Evolutionary conservation across 2,888 invertebrate species (phyloP), one percentile per base, ranked within the genome.

Genomic region (Phengaris arion): DNA sequence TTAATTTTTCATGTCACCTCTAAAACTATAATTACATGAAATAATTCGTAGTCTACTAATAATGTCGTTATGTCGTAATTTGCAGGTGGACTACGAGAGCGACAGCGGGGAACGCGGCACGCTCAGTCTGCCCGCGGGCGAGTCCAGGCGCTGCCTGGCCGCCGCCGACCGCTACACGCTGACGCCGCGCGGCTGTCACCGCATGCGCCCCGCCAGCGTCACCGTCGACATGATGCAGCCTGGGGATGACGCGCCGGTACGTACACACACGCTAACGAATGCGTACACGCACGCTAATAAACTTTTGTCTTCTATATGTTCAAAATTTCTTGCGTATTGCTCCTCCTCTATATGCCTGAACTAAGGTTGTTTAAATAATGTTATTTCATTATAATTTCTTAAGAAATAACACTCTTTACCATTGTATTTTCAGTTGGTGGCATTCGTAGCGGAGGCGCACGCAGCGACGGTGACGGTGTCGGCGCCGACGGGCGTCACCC

Each of bases 151-250:
- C 82, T 98, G 98, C 86, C 94, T 98, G 59, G 94, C 95, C 2
- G 87, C 94, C 3, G 94, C 96, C 0, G 97, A 96, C 2, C 86
- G 87, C 69, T 98, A 97, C 86, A 91, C 94, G 75, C 95, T 98
- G 74, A 93, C 94, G 6, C 95, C 98, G 6, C 95, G 95, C 79
- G 96, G 98, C 73, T 99, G 99, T 84, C 98, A 98, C 87, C 93
- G 94, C 78, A 98, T 97, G 88, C 92, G 87, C 74, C 92, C 93
- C 0, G 80, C 85, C 0, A 80, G 77, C 2, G 81, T 81, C 2
- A 52, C n/a, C 0, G 86, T 83, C 0, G 83, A 85, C 78, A 81
- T 85, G 22, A 76, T 81, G 51, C 77, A 78, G 0, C 73, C 81
- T 35, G 77, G 78, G 0, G 74, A 76, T 0, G 72, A 77, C 2